Evolutionary conservation across 2,113 vertebrate genomes (phyloP).

Genomic region (Herpailurus yagouaroundi): DNA sequence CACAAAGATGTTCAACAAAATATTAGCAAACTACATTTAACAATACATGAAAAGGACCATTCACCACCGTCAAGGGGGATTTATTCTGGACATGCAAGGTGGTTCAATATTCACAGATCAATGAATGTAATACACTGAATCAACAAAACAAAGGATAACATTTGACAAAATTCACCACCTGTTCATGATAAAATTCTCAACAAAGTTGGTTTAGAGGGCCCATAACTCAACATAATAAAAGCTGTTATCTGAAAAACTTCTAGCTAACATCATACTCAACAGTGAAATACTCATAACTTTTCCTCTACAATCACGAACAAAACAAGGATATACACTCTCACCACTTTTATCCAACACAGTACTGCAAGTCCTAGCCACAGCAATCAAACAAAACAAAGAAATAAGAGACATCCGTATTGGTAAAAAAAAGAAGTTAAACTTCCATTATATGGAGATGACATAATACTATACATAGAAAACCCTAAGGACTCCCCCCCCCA

Average conservation of each 20-base stretch:
- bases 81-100: not conserved
- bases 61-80: not conserved
- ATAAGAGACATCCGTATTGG: not conserved
- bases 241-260: not conserved
- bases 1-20: not conserved
- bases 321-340: not conserved
- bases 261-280: not conserved
- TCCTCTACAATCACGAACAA: not conserved
- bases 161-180: not conserved
- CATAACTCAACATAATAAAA: not conserved
- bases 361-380: not conserved
- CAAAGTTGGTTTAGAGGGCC: not conserved
- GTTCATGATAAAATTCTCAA: not conserved
- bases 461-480: not conserved
- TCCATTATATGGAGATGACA: not conserved
- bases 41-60: not conserved
- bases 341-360: not conserved
- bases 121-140: not conserved
- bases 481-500: not conserved
- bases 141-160: not conserved
- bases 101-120: not conserved
- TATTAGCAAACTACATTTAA: not conserved
- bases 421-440: not conserved
- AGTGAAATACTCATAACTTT: not conserved
- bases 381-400: not conserved